Evolutionary conservation across 1,140 invertebrate species (phyloP).

Genomic region (Drosophila fuyamai): DNA sequence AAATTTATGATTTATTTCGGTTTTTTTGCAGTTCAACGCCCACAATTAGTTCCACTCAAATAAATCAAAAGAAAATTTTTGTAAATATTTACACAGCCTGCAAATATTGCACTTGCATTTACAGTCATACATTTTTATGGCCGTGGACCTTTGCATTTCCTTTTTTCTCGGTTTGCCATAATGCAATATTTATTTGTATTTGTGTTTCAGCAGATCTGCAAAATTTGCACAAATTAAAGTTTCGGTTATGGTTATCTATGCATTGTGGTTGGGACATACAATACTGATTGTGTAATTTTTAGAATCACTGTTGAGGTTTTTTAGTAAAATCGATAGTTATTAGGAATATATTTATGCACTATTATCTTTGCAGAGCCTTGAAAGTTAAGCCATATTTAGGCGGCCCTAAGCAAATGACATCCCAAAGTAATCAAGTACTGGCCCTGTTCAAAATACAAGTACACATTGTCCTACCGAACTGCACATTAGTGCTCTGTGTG

Average conservation of each 20-base stretch:
- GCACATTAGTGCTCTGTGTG: conserved; percentile 25
- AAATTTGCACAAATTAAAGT: conserved; percentile 52
- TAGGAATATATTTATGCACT: too few relatives aligned
- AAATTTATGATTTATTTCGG: conserved; percentile 51
- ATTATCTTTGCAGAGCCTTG: too few relatives aligned
- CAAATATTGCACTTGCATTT: conserved; percentile 47
- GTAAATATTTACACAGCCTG: conserved; percentile 62
- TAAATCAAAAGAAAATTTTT: conserved; percentile 78
- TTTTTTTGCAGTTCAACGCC: conserved; percentile 80
- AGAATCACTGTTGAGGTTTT: too few relatives aligned
- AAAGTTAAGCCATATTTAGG: background rate
- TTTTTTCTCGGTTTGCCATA: conserved; percentile 42
- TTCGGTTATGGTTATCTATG: background rate
- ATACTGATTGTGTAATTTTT: too few relatives aligned
- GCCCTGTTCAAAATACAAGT: conserved; percentile 55
- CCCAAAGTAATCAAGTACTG: conserved; percentile 65
- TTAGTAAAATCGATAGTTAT: too few relatives aligned
- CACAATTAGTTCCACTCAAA: conserved; percentile 83
- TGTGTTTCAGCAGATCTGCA: conserved; percentile 48
- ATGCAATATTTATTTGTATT: conserved; percentile 71
- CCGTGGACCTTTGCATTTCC: conserved; percentile 48
- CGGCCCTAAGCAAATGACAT: conserved; percentile 47
- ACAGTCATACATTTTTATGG: conserved; percentile 49
- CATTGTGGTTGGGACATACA: too few relatives aligned
- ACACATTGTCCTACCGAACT: conserved; percentile 12